phyloP scores from a whole-genome alignment of 2,888 invertebrate species.

The Caenorhabditis doughertyi region DNA sequence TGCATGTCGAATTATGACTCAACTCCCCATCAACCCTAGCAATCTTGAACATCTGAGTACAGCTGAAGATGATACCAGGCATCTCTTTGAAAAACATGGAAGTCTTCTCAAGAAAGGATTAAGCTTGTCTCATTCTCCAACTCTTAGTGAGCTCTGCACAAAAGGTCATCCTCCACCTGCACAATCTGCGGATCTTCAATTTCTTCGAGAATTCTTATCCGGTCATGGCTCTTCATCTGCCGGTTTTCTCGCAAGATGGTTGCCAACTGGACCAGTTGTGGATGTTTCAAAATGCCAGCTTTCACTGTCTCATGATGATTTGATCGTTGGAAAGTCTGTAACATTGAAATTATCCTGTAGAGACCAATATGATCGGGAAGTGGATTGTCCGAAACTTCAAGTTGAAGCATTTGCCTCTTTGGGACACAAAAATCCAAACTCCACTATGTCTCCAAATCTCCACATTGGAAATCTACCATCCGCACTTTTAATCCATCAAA shows the following conservation, averaged over 20 bases:
- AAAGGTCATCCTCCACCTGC: slow-evolving; percentile 69
- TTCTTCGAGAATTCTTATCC: slow-evolving; percentile 87
- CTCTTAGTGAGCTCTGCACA: slow-evolving; percentile 89
- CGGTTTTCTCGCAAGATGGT: slow-evolving; percentile 94
- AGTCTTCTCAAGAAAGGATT: slow-evolving; percentile 90
- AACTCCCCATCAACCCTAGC: slow-evolving; percentile 70
- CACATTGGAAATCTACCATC: slow-evolving; percentile 52
- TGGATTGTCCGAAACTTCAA: slow-evolving; percentile 66
- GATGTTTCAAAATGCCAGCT: slow-evolving; percentile 86
- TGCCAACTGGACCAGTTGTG: slow-evolving; percentile 83
- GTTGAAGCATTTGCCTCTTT: slow-evolving; percentile 62
- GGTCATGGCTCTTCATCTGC: slow-evolving; percentile 92
- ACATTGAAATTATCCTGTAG: slow-evolving; percentile 53
- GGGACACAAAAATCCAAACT: slow-evolving; percentile 24
- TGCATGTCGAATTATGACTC: slow-evolving; percentile 78
- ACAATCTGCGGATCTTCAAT: slow-evolving; percentile 84
- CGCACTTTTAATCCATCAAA: slow-evolving; percentile 64
- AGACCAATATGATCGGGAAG: slow-evolving; percentile 68
- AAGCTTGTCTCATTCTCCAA: slow-evolving; percentile 91
- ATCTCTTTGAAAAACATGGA: slow-evolving; percentile 82
- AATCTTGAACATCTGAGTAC: slow-evolving; percentile 84
- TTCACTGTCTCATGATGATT: slow-evolving; percentile 83
- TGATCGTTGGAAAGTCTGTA: slow-evolving; percentile 74
- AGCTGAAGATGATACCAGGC: slow-evolving; percentile 87
- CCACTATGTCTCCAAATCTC: slow-evolving; percentile 28